Evolutionary conservation across 2,888 invertebrate species (phyloP).

Genomic region (Mylabris sibirica): DNA sequence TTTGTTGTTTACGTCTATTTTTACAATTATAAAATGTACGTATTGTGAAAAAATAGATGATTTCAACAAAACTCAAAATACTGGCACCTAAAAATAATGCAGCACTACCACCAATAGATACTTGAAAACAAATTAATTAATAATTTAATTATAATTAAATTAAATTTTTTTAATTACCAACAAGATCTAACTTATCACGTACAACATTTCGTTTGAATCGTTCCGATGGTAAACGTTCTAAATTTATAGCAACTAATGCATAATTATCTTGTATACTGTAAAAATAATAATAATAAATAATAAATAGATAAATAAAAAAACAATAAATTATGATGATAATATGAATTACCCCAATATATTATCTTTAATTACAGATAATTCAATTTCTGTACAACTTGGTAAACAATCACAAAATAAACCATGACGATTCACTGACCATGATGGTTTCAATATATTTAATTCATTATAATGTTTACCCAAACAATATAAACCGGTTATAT

Average conservation of each 20-base stretch:
- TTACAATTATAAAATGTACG: conserved; percentile 36
- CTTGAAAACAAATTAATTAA: conserved; percentile 56
- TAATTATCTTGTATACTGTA: conserved; percentile 53
- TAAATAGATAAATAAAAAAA: too few relatives aligned
- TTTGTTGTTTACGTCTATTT: not conserved
- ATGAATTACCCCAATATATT: conserved; percentile 56
- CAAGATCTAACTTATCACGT: conserved; percentile 70
- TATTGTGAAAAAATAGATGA: conserved; percentile 64
- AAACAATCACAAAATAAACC: conserved; percentile 74
- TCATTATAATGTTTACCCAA: conserved; percentile 68
- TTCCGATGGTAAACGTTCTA: conserved; percentile 73
- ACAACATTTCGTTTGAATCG: conserved; percentile 72
- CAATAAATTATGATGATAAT: conserved; percentile 1
- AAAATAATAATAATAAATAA: not conserved
- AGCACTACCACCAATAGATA: conserved; percentile 68
- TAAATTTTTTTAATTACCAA: conserved; percentile 62
- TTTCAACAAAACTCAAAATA: conserved; percentile 67
- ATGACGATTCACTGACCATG: conserved; percentile 67
- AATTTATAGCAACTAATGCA: conserved; percentile 66
- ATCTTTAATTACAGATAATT: conserved; percentile 70
- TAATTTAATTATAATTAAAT: not conserved
- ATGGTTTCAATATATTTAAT: conserved; percentile 71
- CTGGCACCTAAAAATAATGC: conserved; percentile 70
- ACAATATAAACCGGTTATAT: conserved; percentile 72
- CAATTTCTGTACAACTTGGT: conserved; percentile 76